phyloP scores from a whole-genome alignment of 92 coral and sea anemone genomes.

The Palythoa grandiflora region DNA sequence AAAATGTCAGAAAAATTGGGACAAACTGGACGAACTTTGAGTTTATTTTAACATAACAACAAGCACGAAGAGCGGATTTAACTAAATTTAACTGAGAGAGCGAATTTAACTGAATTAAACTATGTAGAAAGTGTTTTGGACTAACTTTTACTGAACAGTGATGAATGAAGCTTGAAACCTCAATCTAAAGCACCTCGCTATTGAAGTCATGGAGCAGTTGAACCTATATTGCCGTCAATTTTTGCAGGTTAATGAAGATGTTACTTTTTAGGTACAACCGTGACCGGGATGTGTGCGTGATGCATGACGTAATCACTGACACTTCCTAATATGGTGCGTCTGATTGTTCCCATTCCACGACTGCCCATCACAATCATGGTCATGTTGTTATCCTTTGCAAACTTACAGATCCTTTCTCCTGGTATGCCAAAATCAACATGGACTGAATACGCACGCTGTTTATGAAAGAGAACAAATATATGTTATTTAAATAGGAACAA shows the following conservation, averaged over 20 bases:
- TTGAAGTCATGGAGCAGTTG: too few species aligned
- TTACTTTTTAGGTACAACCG: not conserved
- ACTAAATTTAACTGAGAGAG: too few species aligned
- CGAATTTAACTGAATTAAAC: too few species aligned
- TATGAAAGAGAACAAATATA: not conserved
- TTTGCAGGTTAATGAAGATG: not conserved
- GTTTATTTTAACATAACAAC: too few species aligned
- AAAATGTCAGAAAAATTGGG: too few species aligned
- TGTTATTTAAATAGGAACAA: not conserved
- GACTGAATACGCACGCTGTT: not conserved
- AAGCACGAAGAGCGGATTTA: too few species aligned
- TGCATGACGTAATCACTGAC: conserved; percentile 37
- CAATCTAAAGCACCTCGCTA: too few species aligned
- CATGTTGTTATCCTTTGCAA: not conserved
- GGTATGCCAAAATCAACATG: not conserved
- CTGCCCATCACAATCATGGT: conserved; percentile 22
- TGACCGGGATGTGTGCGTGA: conserved; percentile 18
- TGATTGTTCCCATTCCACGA: conserved; percentile 8
- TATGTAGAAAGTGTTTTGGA: too few species aligned
- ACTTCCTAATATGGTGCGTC: conserved; percentile 28
- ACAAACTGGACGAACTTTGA: too few species aligned
- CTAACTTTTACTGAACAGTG: too few species aligned
- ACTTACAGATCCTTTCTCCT: not conserved
- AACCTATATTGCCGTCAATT: too few species aligned
- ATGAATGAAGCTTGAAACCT: too few species aligned